These are phyloP conservation scores for Tetanocera ferruginea DNA, from an alignment of 2,888 invertebrate species.

Conservation along the genomic window DNA sequence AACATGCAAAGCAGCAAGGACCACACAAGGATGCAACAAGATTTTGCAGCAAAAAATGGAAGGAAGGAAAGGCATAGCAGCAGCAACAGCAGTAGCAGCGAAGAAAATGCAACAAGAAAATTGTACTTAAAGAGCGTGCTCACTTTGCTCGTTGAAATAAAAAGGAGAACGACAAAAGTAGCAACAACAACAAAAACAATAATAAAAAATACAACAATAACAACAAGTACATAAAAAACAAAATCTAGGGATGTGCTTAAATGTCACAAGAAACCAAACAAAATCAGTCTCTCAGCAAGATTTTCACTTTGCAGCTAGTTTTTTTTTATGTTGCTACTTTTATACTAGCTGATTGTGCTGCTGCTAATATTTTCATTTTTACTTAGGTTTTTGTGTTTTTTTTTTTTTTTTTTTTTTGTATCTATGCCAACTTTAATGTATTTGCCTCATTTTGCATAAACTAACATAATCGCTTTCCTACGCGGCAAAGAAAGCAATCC, in stretches of 20 bases:
- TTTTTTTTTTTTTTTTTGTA: background rate
- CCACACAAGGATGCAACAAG: background rate
- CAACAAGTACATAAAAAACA: background rate
- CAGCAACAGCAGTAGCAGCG: background rate
- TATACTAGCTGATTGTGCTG: background rate
- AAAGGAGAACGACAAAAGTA: background rate
- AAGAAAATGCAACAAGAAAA: background rate
- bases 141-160: slow-evolving; percentile 16
- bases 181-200: slow-evolving; percentile 7
- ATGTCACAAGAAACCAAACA: slow-evolving; percentile 15
- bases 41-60: background rate
- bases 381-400: background rate
- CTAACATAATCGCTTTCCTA: slow-evolving; percentile 31
- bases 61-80: background rate
- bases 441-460: slow-evolving; percentile 27
- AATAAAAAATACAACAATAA: background rate
- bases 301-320: slow-evolving; percentile 19
- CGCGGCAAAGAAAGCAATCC: background rate
- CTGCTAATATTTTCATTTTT: background rate
- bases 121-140: background rate
- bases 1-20: slow-evolving; percentile 4
- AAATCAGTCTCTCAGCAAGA: slow-evolving; percentile 21
- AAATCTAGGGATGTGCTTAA: slow-evolving; percentile 14
- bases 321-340: background rate
- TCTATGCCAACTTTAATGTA: slow-evolving; percentile 21